Base-by-base conservation (phyloP, 2,888 invertebrate species). In the Leptinotarsa tumamoca region DNA sequence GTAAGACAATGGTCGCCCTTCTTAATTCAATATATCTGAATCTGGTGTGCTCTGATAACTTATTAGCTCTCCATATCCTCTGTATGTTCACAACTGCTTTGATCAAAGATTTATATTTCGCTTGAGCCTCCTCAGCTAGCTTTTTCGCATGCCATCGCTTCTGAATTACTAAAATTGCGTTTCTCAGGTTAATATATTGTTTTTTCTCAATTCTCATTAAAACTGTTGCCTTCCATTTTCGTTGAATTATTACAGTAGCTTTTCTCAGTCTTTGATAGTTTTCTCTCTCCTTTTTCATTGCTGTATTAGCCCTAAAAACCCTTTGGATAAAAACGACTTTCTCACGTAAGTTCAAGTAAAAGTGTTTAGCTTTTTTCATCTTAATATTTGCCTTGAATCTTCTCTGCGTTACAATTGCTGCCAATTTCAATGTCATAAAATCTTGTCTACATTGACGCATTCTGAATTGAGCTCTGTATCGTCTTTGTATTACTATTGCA, bases 401-500 rank as follows among this genome's bases (percentile, higher is more conserved):
- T 21, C 58, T 73, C 71, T 83, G 82, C 67, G 83, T 75, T 13
- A 67, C 58, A 68, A 74, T 33, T 5, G 43, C 78, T n/a, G 89
- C 86, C 33, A 82, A 84, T 72, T 85, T 86, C 67, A 86, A 80
- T 85, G 83, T 33, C 58, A 75, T n/a, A 70, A 76, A 82, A 4
- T 74, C 54, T 27, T 73, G 73, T 67, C 73, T 85, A 5, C 82
- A 80, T 76, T 81, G 80, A 78, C 85, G 88, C 82, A 81, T 82
- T 13, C 13, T 66, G 68, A 61, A 67, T 78, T 88, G 88, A 17
- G 90, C 88, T 58, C 90, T 90, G 79, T 87, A 89, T 21, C 88
- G 84, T 58, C 89, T 86, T 82, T 91, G 91, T 76, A 91, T 87
- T n/a, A 84, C 58, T 27, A 88, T 80, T 14, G 4, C 83, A 13